A percentile compares a stretch with the other conserved stretches of the same genome.
Conservation (phyloP, 2,113 vertebrate genomes). For the Hemiscyllium ocellatum region DNA sequence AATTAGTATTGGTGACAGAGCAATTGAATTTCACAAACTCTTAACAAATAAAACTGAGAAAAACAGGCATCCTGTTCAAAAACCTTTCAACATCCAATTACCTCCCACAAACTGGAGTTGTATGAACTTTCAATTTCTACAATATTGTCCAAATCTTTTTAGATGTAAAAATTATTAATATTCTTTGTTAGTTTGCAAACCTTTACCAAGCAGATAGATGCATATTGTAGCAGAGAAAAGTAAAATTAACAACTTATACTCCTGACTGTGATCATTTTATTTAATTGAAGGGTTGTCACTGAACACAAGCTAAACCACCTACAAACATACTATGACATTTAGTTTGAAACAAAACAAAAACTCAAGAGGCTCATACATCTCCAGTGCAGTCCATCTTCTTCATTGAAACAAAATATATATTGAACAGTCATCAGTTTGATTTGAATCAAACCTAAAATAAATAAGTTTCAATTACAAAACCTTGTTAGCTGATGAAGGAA, state of each 20-base stretch:
- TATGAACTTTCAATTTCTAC: not conserved
- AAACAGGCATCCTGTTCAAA: not conserved
- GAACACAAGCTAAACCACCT: not conserved
- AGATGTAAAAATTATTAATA: not conserved
- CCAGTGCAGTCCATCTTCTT: not conserved
- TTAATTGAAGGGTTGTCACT: not conserved
- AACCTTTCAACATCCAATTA: not conserved
- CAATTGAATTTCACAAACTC: slow-evolving; percentile 12
- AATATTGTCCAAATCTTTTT: not conserved
- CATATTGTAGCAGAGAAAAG: not conserved
- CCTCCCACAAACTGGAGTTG: not conserved
- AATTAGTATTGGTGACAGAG: slow-evolving; percentile 1
- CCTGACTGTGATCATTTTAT: not conserved
- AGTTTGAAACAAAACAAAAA: not conserved
- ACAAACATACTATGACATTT: not conserved
- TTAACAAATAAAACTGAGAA: not conserved
- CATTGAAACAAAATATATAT: not conserved
- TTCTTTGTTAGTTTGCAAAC: not conserved
- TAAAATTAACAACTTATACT: not conserved
- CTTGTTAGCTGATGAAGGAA: slow-evolving; percentile 26
- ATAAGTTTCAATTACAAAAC: slow-evolving; percentile 7
- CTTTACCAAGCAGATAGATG: not conserved
- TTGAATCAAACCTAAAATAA: slow-evolving; percentile 28
- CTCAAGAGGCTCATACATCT: not conserved
- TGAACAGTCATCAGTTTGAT: slow-evolving; percentile 10